phyloP scores from a whole-genome alignment of 2,797 vertebrate species.

The Calcarius lapponicus region DNA sequence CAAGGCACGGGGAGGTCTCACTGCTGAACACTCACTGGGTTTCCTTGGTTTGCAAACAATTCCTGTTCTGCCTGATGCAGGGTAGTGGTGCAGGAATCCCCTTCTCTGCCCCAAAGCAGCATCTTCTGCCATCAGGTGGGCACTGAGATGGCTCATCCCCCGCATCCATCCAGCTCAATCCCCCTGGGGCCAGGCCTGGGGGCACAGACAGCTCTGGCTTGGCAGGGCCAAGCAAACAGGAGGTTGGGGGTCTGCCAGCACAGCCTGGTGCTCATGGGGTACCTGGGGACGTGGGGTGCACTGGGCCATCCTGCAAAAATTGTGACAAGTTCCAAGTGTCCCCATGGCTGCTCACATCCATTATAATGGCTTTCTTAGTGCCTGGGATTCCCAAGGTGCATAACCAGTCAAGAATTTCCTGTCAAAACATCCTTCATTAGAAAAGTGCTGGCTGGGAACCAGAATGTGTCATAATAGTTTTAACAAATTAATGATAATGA shows the following conservation, averaged over 20 bases:
- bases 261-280: rapidly evolving
- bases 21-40: background rate
- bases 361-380: slow-evolving; percentile 1
- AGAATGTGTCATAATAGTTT: background rate
- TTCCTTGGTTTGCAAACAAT: background rate
- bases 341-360: background rate
- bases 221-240: background rate
- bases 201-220: background rate
- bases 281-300: rapidly evolving
- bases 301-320: background rate
- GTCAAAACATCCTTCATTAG: background rate
- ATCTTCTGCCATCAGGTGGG: background rate
- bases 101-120: background rate
- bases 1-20: background rate
- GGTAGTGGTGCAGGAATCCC: background rate
- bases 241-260: background rate
- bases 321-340: background rate
- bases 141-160: background rate
- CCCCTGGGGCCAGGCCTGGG: background rate
- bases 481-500: slow-evolving; percentile 27
- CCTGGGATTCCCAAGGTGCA: background rate
- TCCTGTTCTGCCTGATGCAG: background rate
- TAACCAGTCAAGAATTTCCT: background rate
- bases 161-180: background rate
- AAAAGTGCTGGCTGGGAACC: slow-evolving; percentile 3